Evolutionary conservation across 2,888 invertebrate genomes (phyloP).

Genomic region (Gari tellinella): DNA sequence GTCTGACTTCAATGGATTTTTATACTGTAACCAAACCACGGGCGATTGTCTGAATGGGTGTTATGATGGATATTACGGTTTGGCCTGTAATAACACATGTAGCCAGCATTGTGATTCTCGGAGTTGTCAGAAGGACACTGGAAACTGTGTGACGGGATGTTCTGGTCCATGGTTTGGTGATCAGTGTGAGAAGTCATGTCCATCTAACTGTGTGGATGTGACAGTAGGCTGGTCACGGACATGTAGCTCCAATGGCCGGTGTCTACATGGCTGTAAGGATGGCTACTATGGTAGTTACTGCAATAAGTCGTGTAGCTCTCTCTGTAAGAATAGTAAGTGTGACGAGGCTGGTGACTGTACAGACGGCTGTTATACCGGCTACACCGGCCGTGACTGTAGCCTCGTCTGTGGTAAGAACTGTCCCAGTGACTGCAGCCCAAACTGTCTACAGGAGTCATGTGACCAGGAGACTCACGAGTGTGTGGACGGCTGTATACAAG

Average conservation of each 20-base stretch:
- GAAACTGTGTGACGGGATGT: slow-evolving; percentile 57
- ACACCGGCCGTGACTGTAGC: slow-evolving; percentile 53
- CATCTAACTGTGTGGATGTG: slow-evolving; percentile 39
- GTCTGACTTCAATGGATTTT: slow-evolving; percentile 10
- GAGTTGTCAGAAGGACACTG: slow-evolving; percentile 55
- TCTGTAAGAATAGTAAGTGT: slow-evolving; percentile 55
- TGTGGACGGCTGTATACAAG: slow-evolving; percentile 51
- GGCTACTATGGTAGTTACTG: slow-evolving; percentile 55
- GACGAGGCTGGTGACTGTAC: slow-evolving; percentile 44
- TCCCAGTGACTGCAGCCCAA: slow-evolving; percentile 38
- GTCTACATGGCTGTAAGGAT: slow-evolving; percentile 45
- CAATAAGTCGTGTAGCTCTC: slow-evolving; percentile 40
- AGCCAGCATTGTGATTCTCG: slow-evolving; percentile 48
- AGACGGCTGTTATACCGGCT: slow-evolving; percentile 52
- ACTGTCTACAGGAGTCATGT: slow-evolving; percentile 47
- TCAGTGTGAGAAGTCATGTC: slow-evolving; percentile 57
- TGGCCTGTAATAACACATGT: slow-evolving; percentile 53
- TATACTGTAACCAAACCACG: slow-evolving; percentile 43
- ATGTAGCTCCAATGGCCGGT: slow-evolving; percentile 43
- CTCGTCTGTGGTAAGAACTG: slow-evolving; percentile 47
- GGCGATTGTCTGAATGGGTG: slow-evolving; percentile 28
- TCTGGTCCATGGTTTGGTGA: slow-evolving; percentile 47
- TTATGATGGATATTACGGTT: slow-evolving; percentile 33
- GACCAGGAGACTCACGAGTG: slow-evolving; percentile 47
- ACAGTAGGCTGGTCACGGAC: slow-evolving; percentile 25